Evolutionary conservation across 2,797 vertebrate genomes (phyloP).

Genomic region (Coracias cyanogaster): DNA sequence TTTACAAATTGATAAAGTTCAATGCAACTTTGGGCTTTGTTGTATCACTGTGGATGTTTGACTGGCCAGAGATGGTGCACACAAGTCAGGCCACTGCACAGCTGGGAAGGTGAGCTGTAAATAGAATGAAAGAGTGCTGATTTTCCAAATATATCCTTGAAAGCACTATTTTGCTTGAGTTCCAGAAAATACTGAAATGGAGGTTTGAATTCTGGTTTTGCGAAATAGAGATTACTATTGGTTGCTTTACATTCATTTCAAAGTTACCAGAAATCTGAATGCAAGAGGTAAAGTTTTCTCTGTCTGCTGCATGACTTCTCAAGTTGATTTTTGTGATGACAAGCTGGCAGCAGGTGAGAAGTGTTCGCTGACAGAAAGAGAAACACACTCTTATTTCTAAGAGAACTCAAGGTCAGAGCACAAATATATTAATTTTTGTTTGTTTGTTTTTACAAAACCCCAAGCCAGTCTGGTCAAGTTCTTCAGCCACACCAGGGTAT

Average conservation of each 20-base stretch:
- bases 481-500: background rate
- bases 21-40: background rate
- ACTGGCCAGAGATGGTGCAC: background rate
- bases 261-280: background rate
- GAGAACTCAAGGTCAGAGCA: background rate
- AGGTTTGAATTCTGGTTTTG: constrained; percentile 21
- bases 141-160: constrained; percentile 19
- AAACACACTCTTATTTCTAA: background rate
- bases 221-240: background rate
- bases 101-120: constrained; percentile 19
- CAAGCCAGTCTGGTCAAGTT: background rate
- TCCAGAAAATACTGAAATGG: constrained; percentile 20
- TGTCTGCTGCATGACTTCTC: background rate
- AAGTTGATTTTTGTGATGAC: background rate
- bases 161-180: background rate
- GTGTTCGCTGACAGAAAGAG: background rate
- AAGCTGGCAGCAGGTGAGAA: background rate
- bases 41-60: background rate
- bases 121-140: background rate
- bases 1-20: constrained; percentile 16
- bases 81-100: background rate
- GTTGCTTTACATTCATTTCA: background rate
- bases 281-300: background rate
- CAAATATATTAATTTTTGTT: background rate
- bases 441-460: background rate